A percentile compares a stretch with the other conserved stretches of the same genome.
These are phyloP conservation scores for Bufo bufo DNA, from an alignment of 2,113 vertebrate genomes.

Conservation along the genomic window DNA sequence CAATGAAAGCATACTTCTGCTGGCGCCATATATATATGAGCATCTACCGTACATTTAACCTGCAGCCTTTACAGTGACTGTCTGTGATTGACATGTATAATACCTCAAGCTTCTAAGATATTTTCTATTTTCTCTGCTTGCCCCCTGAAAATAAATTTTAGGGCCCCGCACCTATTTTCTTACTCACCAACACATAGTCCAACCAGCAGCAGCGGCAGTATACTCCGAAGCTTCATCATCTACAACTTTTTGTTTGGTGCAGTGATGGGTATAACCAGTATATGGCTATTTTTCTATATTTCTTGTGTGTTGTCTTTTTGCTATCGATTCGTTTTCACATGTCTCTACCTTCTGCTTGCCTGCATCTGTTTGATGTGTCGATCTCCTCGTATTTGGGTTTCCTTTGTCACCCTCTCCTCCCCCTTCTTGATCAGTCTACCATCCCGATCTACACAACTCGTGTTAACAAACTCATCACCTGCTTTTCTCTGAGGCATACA, in stretches of 20 bases:
- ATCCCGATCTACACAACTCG: not conserved
- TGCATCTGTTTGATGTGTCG: slow-evolving; percentile 13
- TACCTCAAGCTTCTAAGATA: not conserved
- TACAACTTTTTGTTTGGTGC: not conserved
- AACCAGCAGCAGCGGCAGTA: not conserved
- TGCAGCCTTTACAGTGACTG: too few species aligned
- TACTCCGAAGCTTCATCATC: not conserved
- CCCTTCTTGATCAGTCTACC: not conserved
- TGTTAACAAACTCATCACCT: not conserved
- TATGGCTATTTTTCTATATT: not conserved
- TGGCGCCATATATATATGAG: too few species aligned
- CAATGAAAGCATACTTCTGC: too few species aligned
- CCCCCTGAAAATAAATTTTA: not conserved
- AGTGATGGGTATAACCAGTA: not conserved
- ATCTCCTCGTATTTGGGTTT: not conserved
- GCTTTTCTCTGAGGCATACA: slow-evolving; percentile 49
- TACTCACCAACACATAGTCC: slow-evolving; percentile 45
- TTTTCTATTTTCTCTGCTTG: not conserved
- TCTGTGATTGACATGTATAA: too few species aligned
- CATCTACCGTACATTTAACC: too few species aligned
- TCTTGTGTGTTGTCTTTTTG: not conserved
- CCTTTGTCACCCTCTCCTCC: not conserved
- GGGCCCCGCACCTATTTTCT: not conserved
- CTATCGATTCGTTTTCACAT: not conserved
- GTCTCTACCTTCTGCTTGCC: not conserved